These are phyloP conservation scores for Drosophila ercepeae DNA, from an alignment of 1,140 invertebrate species.

Conservation along the genomic window DNA sequence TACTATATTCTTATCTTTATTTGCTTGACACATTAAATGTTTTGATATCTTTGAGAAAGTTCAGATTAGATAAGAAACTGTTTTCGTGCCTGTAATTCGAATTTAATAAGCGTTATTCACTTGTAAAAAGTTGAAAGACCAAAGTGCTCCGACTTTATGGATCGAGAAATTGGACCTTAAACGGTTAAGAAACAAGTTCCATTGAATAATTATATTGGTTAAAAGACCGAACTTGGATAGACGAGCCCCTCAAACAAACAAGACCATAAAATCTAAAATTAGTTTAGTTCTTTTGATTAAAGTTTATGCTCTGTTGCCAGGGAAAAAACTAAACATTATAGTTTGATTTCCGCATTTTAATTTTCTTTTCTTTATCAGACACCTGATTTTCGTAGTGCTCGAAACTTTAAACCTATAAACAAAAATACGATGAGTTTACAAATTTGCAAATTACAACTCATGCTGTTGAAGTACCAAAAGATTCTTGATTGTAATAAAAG, in stretches of 20 bases:
- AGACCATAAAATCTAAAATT: conserved; percentile 19
- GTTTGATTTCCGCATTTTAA: conserved; percentile 2
- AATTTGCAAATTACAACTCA: conserved; percentile 30
- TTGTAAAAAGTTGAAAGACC: conserved; percentile 27
- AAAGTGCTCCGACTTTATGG: conserved; percentile 26
- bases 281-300: conserved; percentile 5
- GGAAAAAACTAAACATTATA: neutral
- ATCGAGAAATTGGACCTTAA: conserved; percentile 8
- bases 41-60: conserved; percentile 31
- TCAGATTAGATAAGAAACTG: conserved; percentile 31
- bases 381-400: neutral
- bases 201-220: neutral
- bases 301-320: conserved; percentile 10
- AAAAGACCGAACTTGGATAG: neutral
- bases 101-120: conserved; percentile 30
- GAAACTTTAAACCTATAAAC: conserved; percentile 24
- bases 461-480: neutral
- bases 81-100: conserved; percentile 38
- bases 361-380: conserved; percentile 32
- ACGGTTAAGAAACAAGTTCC: conserved; percentile 23
- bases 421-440: conserved; percentile 35
- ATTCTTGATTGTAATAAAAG: neutral
- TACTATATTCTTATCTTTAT: conserved; percentile 30
- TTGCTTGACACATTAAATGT: conserved; percentile 36
- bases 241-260: conserved; percentile 52